A percentile compares a stretch with the other conserved stretches of the same genome.
Evolutionary conservation across 2,888 invertebrate species (phyloP).

Genomic region (Caenorhabditis angaria): DNA sequence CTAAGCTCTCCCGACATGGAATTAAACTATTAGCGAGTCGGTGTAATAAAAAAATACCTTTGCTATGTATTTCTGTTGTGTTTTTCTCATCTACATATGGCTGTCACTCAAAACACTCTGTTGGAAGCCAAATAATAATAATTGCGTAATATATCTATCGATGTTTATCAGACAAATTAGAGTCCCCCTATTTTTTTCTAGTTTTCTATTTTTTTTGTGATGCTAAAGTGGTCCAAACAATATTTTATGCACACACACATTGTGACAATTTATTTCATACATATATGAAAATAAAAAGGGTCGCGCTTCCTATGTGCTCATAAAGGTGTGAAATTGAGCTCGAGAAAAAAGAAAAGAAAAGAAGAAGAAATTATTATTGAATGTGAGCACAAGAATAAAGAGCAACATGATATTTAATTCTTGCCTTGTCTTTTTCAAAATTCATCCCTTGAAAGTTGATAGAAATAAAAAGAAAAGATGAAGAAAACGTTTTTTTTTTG

Average conservation of each 20-base stretch:
- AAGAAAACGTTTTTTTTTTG: too few relatives aligned
- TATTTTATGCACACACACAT: neutral
- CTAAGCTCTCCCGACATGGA: neutral
- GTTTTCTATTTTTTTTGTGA: neutral
- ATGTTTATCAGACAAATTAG: slow-evolving; percentile 1
- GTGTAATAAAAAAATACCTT: neutral
- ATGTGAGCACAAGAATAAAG: slow-evolving; percentile 7
- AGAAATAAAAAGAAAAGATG: slow-evolving; percentile 19
- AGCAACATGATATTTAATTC: neutral
- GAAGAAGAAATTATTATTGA: slow-evolving; percentile 2
- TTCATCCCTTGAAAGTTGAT: slow-evolving; percentile 1
- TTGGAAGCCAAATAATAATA: slow-evolving; percentile 7
- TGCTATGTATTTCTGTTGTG: neutral
- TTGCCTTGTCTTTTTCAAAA: slow-evolving; percentile 8
- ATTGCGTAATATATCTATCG: slow-evolving; percentile 3
- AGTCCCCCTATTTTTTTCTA: neutral
- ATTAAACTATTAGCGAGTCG: slow-evolving; percentile 7
- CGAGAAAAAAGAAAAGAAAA: slow-evolving; percentile 1
- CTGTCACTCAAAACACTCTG: slow-evolving; percentile 6
- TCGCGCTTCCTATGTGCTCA: slow-evolving; percentile 47
- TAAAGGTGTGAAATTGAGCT: slow-evolving; percentile 49
- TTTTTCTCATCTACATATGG: neutral
- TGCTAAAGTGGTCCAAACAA: too few relatives aligned
- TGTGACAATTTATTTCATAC: neutral
- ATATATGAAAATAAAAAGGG: slow-evolving; percentile 3